Evolutionary conservation across 2,797 vertebrate genomes (phyloP).

Genomic region (Chromobotia macracanthus): DNA sequence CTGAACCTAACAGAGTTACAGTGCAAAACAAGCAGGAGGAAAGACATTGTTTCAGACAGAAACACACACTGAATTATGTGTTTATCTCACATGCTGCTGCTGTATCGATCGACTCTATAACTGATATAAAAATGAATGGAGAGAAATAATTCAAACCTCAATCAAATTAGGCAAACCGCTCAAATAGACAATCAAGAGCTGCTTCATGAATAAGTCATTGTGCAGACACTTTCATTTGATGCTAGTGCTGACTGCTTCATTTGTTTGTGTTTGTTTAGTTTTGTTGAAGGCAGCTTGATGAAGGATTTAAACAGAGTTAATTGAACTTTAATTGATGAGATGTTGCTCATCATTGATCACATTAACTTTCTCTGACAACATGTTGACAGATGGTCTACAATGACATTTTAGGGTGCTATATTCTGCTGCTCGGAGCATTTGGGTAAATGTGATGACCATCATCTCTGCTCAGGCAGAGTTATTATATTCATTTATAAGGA

Average conservation of each 20-base stretch:
- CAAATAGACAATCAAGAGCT: background rate
- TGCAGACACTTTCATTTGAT: no score
- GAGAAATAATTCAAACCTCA: background rate
- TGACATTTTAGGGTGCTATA: no score
- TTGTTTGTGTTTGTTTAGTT: background rate
- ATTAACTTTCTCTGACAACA: background rate
- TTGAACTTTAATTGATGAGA: constrained; percentile 21
- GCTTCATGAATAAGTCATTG: constrained; percentile 3
- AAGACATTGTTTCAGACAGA: constrained; percentile 28
- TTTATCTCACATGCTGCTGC: constrained; percentile 34
- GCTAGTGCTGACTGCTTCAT: no score
- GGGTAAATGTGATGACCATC: no score
- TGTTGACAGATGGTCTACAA: background rate
- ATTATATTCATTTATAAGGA: no score
- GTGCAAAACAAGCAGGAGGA: constrained; percentile 10
- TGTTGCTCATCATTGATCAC: constrained; percentile 15
- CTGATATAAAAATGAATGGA: constrained; percentile 23
- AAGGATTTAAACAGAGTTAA: constrained; percentile 26
- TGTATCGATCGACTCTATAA: no score
- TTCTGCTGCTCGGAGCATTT: no score
- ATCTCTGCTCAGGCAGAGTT: no score
- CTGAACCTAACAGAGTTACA: background rate
- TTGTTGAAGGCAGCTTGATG: constrained; percentile 16
- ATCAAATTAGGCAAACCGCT: constrained; percentile 7
- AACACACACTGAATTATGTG: constrained; percentile 17